Evolutionary conservation across 2,797 vertebrate species (phyloP).

Genomic region (Pangasius krempfi): DNA sequence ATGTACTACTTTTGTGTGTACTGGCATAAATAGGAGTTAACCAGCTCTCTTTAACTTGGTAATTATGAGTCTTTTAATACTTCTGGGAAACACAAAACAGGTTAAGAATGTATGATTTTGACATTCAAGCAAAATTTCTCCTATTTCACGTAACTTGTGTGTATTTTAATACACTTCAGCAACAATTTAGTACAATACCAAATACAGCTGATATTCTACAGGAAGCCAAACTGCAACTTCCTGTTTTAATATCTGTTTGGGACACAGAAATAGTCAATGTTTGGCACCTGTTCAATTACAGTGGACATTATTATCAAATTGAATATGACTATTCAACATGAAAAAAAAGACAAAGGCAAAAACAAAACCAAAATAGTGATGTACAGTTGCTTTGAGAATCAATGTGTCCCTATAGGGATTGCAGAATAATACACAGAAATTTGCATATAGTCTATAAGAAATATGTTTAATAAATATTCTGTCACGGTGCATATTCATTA

Average conservation of each 20-base stretch:
- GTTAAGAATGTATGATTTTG: neutral
- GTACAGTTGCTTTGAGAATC: slow-evolving; percentile 34
- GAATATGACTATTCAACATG: too few relatives aligned
- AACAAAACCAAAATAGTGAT: neutral
- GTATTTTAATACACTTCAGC: neutral
- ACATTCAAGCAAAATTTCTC: neutral
- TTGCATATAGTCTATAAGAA: slow-evolving; percentile 41
- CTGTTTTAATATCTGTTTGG: neutral
- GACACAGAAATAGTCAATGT: neutral
- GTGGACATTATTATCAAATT: neutral
- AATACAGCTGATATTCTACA: neutral
- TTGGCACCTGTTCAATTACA: neutral
- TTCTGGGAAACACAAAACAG: neutral
- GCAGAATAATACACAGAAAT: slow-evolving; percentile 43
- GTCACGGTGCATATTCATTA: slow-evolving; percentile 43
- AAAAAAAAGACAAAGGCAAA: neutral
- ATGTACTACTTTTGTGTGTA: neutral
- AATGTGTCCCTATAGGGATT: slow-evolving; percentile 24
- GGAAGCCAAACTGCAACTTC: neutral
- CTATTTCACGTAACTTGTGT: neutral
- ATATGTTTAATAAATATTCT: slow-evolving; percentile 45
- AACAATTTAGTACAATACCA: neutral
- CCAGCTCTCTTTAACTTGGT: neutral
- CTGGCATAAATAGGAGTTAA: neutral
- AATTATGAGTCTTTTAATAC: neutral